Conservation (phyloP, 2,113 vertebrate genomes). For the Xerus inauris region DNA sequence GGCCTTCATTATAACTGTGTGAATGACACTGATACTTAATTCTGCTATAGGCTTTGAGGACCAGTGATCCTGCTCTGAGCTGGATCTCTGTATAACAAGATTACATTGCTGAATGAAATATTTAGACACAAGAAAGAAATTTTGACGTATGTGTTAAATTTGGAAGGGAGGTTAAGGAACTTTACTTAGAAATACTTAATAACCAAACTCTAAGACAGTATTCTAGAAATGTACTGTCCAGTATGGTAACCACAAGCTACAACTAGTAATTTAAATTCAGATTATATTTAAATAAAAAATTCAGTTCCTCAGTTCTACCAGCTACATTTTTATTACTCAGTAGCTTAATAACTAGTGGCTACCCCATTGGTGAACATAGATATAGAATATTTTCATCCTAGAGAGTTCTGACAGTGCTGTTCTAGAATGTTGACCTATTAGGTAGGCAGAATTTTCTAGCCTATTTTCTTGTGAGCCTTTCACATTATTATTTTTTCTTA, state of each 20-base stretch:
- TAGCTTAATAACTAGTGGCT: not conserved
- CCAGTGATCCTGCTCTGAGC: not conserved
- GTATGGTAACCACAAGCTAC: not conserved
- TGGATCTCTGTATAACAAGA: not conserved
- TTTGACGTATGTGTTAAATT: not conserved
- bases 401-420: not conserved
- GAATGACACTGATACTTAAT: not conserved
- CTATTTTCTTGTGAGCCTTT: slow-evolving; percentile 27
- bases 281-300: slow-evolving; percentile 23
- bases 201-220: slow-evolving; percentile 1
- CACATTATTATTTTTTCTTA: not conserved
- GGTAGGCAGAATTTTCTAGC: not conserved
- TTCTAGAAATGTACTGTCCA: slow-evolving; percentile 16
- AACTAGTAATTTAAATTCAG: slow-evolving; percentile 35
- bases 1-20: not conserved
- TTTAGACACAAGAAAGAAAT: slow-evolving; percentile 19
- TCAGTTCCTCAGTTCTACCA: not conserved
- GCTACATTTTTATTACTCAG: not conserved
- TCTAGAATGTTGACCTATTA: not conserved
- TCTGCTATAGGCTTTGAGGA: not conserved
- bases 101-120: slow-evolving; percentile 27
- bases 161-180: slow-evolving; percentile 4
- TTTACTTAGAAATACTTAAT: slow-evolving; percentile 44
- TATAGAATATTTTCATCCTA: not conserved
- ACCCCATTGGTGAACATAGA: not conserved